Conservation (phyloP, 2,113 vertebrate species). For the Callopanchax toddi region DNA sequence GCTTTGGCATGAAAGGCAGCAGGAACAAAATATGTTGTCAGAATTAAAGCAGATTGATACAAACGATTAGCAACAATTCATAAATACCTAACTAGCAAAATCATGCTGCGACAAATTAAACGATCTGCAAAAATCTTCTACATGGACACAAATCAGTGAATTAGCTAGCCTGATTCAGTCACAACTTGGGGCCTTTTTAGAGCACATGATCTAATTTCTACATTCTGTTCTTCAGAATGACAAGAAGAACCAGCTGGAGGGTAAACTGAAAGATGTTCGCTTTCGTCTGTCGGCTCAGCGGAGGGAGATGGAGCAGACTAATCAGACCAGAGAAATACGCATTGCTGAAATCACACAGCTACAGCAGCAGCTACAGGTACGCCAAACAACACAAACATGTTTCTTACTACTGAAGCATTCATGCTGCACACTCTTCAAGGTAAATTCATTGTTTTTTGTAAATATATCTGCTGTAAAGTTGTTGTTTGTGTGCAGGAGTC, state of each 20-base stretch:
- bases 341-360: conserved; percentile 96
- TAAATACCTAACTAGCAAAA: too few species aligned
- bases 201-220: background rate
- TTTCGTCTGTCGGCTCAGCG: conserved; percentile 91
- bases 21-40: too few species aligned
- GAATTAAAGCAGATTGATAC: too few species aligned
- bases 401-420: background rate
- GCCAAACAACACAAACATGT: background rate
- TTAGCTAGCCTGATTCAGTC: too few species aligned
- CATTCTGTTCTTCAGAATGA: conserved; percentile 82
- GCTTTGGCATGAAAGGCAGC: too few species aligned
- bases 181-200: too few species aligned
- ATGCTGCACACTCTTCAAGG: background rate
- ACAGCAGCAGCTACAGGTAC: conserved; percentile 95
- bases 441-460: background rate
- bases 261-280: conserved; percentile 95
- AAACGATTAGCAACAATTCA: too few species aligned
- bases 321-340: conserved; percentile 91
- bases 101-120: too few species aligned
- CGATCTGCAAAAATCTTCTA: too few species aligned
- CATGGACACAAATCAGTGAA: too few species aligned
- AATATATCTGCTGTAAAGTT: background rate
- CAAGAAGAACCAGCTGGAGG: conserved; percentile 94
- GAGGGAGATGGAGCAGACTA: conserved; percentile 95
- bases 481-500: conserved; percentile 83